These are phyloP conservation scores for Bombyx mandarina DNA, from an alignment of 1,140 invertebrate genomes.

Conservation along the genomic window DNA sequence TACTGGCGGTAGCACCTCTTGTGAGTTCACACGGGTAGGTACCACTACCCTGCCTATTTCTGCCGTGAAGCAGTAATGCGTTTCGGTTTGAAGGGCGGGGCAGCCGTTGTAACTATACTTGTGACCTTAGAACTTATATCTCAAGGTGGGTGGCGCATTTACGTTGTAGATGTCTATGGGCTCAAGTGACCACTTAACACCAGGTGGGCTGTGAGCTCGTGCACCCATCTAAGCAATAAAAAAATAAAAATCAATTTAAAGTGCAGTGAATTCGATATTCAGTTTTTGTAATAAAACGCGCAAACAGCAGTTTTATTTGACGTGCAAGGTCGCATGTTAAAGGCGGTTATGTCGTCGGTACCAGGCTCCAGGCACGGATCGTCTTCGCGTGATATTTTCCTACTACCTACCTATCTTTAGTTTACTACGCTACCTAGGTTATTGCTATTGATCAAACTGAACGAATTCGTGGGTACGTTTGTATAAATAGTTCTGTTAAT, in stretches of 20 bases:
- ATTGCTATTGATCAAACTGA: background rate
- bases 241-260: background rate
- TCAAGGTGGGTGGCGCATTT: no score
- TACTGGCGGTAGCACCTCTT: background rate
- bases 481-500: no score
- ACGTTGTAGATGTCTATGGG: no score
- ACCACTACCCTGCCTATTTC: no score
- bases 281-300: constrained; percentile 12
- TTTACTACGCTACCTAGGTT: background rate
- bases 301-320: constrained; percentile 27
- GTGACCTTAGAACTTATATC: no score
- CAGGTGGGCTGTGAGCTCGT: no score
- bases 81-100: no score
- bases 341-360: constrained; percentile 27
- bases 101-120: no score
- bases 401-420: constrained; percentile 8
- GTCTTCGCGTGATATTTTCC: constrained; percentile 40
- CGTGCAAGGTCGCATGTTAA: constrained; percentile 51
- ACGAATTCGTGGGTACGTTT: background rate
- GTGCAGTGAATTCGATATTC: background rate
- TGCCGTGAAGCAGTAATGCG: no score
- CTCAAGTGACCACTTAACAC: no score
- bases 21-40: no score
- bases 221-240: no score
- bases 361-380: constrained; percentile 39